A percentile compares a stretch with the other conserved stretches of the same genome.
Conservation (phyloP, 2,797 vertebrate species). For the Carcharodon carcharias region DNA sequence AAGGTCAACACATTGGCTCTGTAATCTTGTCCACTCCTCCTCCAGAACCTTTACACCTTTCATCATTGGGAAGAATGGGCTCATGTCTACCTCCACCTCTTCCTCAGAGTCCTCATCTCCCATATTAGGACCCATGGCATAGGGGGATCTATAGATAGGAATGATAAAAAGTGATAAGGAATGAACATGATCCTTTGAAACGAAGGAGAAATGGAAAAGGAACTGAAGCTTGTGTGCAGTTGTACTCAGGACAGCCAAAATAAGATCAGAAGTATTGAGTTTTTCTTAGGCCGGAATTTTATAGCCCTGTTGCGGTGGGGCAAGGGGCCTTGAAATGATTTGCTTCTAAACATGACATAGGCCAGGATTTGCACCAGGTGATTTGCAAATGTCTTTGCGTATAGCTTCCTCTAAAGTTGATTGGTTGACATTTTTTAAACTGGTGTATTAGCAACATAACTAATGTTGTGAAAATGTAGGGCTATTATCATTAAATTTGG, state of each 20-base stretch:
- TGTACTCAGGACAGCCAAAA: not conserved
- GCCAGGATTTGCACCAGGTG: not conserved
- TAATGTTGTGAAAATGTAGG: not conserved
- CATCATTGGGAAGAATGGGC: not conserved
- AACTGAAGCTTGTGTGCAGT: not conserved
- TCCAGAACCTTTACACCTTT: not conserved
- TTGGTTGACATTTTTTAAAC: not conserved
- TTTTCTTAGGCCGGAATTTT: not conserved
- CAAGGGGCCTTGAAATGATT: not conserved
- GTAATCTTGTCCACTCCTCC: not conserved
- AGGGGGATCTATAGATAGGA: not conserved
- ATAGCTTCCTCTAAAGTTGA: not conserved
- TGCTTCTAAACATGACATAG: too few relatives aligned
- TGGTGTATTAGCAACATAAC: not conserved
- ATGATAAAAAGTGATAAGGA: not conserved
- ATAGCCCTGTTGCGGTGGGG: too few relatives aligned
- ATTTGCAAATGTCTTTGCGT: not conserved
- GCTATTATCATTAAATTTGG: not conserved
- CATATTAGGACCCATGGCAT: not conserved
- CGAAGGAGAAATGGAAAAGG: not conserved
- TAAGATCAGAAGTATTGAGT: not conserved
- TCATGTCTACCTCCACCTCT: not conserved
- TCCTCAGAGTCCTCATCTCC: not conserved
- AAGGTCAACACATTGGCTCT: not conserved
- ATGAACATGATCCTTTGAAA: not conserved